These are phyloP conservation scores for Ericerus pela DNA, from an alignment of 1,140 invertebrate genomes.

Conservation along the genomic window DNA sequence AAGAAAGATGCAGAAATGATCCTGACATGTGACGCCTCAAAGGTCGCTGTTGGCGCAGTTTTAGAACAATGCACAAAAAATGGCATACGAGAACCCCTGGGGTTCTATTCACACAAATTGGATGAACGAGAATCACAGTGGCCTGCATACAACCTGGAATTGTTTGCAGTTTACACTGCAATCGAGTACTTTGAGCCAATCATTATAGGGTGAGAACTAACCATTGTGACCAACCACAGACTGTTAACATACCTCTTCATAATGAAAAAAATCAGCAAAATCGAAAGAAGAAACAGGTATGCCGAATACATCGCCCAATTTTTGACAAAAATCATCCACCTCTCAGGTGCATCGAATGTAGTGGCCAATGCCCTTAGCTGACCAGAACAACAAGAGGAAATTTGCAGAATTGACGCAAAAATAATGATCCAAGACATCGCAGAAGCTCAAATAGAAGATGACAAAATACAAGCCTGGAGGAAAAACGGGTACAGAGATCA, in stretches of 20 bases:
- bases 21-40: background rate
- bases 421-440: background rate
- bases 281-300: background rate
- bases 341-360: background rate
- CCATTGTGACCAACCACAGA: too few relatives aligned
- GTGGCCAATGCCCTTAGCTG: background rate
- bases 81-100: conserved; percentile 23
- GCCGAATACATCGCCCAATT: conserved; percentile 7
- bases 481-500: background rate
- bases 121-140: too few relatives aligned
- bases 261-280: background rate
- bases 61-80: background rate
- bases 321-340: background rate
- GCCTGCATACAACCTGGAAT: too few relatives aligned
- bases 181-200: too few relatives aligned
- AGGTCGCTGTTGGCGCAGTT: background rate
- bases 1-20: background rate
- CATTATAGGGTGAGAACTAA: too few relatives aligned
- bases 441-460: background rate
- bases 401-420: background rate
- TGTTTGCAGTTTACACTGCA: too few relatives aligned
- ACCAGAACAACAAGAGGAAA: too few relatives aligned
- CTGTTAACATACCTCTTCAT: background rate
- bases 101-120: conserved; percentile 31
- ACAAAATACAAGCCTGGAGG: background rate